Base-by-base conservation (phyloP, 92 coral and sea anemone species). In the Zoanthus solanderi region DNA sequence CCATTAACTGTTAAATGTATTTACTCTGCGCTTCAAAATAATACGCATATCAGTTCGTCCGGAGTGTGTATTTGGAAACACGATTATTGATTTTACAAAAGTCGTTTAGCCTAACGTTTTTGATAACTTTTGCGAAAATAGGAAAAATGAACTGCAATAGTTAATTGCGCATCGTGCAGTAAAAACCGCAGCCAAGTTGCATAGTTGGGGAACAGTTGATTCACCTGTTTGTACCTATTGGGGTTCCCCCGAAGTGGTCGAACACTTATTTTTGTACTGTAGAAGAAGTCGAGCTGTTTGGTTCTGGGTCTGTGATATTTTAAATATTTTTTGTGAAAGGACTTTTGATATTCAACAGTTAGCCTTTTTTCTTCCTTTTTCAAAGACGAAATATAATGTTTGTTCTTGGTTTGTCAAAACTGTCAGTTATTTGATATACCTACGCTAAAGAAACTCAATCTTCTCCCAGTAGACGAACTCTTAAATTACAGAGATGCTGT, bases 301-400 rank as follows among this genome's bases (percentile, higher is more conserved):
- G 72, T 66, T 66, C 42, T 66, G 37, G 34, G 72, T 9, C 8
- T 18, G 72, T 8, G 2, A 34, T 9, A 7, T 34, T 16, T 8
- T 58, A 15, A 7, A 34, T 0, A 14, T n/a, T 0, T 61, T 18
- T 66, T 66, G 72, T 18, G 4, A 66, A 18, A 66, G 37, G 13
- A 29, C 37, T 18, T 66, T 66, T 29, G 72, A 66, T 66, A 66
- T 34, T 2, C 54, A 11, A 12, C 4, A 15, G 4, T 44, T 34
- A 0, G 50, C 83, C 6, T 78, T 78, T 34, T 78, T 78, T 45
- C 17, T 78, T 4, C 84, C 32, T 16, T 60, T 78, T n/a, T 5
- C 63, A 0, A 3, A 2, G 12, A n/a, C 12, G 6, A 28, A 10
- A 7, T n/a, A 18, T 6, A 50, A 50, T 23, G 57, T 50, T 28